Conservation (phyloP, 1,140 invertebrate species). For the Cardiocondyla obscurior region DNA sequence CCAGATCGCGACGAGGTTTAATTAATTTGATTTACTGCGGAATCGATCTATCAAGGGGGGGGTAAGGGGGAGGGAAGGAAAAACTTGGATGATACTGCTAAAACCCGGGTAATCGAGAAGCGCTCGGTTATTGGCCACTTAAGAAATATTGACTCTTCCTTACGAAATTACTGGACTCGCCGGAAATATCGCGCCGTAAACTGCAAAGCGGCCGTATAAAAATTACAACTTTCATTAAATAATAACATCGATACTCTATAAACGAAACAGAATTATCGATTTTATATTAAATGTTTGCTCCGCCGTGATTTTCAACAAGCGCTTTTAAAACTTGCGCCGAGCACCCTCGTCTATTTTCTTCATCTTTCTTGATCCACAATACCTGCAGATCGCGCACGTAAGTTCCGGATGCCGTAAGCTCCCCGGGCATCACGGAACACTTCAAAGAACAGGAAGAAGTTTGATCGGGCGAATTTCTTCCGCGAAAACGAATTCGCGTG, state of each 20-base stretch:
- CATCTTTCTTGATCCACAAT: constrained; percentile 12
- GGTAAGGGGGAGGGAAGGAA: background rate
- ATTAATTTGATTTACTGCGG: constrained; percentile 47
- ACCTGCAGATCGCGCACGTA: constrained; percentile 23
- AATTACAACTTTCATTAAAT: constrained; percentile 1
- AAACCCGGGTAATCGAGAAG: background rate
- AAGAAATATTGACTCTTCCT: background rate
- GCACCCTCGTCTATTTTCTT: background rate
- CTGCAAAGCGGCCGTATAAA: background rate
- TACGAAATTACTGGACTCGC: background rate
- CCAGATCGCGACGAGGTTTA: constrained; percentile 27
- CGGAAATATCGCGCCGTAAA: background rate
- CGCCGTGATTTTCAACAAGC: background rate
- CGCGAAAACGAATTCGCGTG: background rate
- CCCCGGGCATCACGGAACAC: constrained; percentile 29
- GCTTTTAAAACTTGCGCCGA: background rate
- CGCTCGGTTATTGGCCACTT: background rate
- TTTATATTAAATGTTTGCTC: background rate
- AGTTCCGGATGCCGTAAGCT: constrained; percentile 39
- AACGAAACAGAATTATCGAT: too few species aligned
- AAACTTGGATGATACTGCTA: background rate
- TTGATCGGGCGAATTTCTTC: background rate
- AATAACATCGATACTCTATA: too few species aligned
- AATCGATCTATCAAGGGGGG: background rate
- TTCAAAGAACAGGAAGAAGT: background rate